phyloP scores from a whole-genome alignment of 2,888 invertebrate genomes.

The Stenodema calcarata region DNA sequence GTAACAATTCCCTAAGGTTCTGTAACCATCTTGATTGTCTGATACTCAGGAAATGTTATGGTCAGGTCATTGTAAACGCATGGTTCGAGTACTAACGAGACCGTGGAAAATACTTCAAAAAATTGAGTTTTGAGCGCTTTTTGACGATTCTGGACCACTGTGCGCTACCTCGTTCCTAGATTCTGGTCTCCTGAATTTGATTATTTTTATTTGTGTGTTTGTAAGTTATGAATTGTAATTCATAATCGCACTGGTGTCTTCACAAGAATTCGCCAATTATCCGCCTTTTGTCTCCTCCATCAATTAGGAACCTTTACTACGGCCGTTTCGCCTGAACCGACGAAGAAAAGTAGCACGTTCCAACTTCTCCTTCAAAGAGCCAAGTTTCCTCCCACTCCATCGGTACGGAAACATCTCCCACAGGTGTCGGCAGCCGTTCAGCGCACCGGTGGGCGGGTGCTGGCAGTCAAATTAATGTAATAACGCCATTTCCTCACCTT shows the following conservation, averaged over 20 bases:
- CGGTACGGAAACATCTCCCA: neutral
- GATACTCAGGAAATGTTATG: too few relatives aligned
- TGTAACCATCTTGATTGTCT: too few relatives aligned
- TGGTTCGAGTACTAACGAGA: too few relatives aligned
- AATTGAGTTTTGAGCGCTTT: too few relatives aligned
- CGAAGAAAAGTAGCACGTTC: neutral
- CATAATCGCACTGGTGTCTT: neutral
- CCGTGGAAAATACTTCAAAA: too few relatives aligned
- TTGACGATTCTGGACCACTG: too few relatives aligned
- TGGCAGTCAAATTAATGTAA: neutral
- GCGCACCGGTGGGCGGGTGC: neutral
- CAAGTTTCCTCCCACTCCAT: neutral
- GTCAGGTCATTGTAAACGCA: too few relatives aligned
- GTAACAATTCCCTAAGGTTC: too few relatives aligned
- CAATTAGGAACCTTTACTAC: neutral
- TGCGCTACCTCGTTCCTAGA: too few relatives aligned
- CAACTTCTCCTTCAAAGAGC: neutral
- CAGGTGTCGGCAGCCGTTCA: neutral
- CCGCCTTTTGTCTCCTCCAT: neutral
- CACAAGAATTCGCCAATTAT: neutral
- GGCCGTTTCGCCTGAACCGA: neutral
- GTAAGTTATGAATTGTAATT: too few relatives aligned
- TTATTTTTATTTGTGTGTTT: too few relatives aligned
- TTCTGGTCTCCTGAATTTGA: too few relatives aligned
- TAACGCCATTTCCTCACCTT: neutral